Evolutionary conservation across 2,888 invertebrate genomes (phyloP).

Genomic region (Epiblema foenella): DNA sequence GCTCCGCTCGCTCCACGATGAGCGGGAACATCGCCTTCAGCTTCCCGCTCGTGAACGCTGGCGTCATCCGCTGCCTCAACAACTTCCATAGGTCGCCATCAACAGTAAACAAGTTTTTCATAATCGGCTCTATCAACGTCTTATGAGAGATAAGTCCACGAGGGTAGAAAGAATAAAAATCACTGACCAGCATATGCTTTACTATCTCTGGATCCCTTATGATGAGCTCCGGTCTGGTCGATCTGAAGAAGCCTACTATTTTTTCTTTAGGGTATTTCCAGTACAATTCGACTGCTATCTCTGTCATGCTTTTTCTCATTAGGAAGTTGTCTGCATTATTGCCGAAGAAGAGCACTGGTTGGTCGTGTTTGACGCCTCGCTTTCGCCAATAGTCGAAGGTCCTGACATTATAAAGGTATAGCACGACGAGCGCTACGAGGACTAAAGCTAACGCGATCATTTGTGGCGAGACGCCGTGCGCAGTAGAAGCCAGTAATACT

Average conservation of each 20-base stretch:
- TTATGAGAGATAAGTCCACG: slow-evolving; percentile 60
- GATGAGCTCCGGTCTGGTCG: slow-evolving; percentile 58
- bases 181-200: slow-evolving; percentile 61
- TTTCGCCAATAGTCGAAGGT: slow-evolving; percentile 45
- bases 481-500: slow-evolving; percentile 18
- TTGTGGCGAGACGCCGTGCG: background rate
- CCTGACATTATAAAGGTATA: slow-evolving; percentile 36
- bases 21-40: slow-evolving; percentile 69
- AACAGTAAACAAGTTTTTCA: slow-evolving; percentile 65
- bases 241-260: slow-evolving; percentile 65
- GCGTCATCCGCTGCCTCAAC: slow-evolving; percentile 67
- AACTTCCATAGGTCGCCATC: slow-evolving; percentile 68
- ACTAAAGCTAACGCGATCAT: slow-evolving; percentile 39
- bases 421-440: slow-evolving; percentile 11
- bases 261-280: slow-evolving; percentile 64
- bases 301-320: slow-evolving; percentile 56
- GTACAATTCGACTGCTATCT: slow-evolving; percentile 60
- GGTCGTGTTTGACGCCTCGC: slow-evolving; percentile 62
- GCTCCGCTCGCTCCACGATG: slow-evolving; percentile 64
- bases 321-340: slow-evolving; percentile 59
- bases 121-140: slow-evolving; percentile 60
- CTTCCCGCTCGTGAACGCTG: slow-evolving; percentile 67
- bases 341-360: slow-evolving; percentile 63
- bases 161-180: slow-evolving; percentile 63
- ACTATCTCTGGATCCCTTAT: slow-evolving; percentile 65